phyloP scores from a whole-genome alignment of 2,113 vertebrate genomes.

The Regulus satrapa region DNA sequence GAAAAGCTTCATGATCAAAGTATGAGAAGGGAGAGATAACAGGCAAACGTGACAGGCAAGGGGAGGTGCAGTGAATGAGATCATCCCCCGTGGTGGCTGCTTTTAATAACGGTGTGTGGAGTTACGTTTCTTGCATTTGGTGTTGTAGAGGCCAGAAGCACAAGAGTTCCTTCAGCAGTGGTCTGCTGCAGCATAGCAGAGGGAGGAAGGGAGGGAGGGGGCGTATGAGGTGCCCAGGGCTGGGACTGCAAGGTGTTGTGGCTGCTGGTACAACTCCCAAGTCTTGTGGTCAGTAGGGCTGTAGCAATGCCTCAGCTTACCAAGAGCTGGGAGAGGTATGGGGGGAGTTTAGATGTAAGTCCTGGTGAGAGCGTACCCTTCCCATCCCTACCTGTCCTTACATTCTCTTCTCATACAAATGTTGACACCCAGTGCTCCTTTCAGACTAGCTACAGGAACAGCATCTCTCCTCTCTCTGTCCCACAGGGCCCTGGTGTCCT shows the following conservation, averaged over 20 bases:
- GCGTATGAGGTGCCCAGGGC: neutral
- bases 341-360: neutral
- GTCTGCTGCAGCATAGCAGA: neutral
- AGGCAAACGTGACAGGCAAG: neutral
- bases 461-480: neutral
- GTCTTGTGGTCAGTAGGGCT: no score
- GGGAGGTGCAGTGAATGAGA: neutral
- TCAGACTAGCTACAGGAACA: neutral
- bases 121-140: neutral
- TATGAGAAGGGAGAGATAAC: neutral
- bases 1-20: neutral
- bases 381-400: neutral
- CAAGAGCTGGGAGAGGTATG: neutral
- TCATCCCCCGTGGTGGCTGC: neutral
- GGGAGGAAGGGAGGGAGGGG: neutral
- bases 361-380: neutral
- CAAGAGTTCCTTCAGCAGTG: neutral
- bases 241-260: neutral
- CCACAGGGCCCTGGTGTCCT: accelerated
- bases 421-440: neutral
- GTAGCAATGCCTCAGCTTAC: neutral
- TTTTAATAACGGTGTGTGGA: neutral
- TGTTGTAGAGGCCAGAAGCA: neutral
- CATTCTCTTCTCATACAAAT: neutral
- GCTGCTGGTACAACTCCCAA: neutral